Evolutionary conservation across 2,888 invertebrate species (phyloP).

Genomic region (Seira ritae): DNA sequence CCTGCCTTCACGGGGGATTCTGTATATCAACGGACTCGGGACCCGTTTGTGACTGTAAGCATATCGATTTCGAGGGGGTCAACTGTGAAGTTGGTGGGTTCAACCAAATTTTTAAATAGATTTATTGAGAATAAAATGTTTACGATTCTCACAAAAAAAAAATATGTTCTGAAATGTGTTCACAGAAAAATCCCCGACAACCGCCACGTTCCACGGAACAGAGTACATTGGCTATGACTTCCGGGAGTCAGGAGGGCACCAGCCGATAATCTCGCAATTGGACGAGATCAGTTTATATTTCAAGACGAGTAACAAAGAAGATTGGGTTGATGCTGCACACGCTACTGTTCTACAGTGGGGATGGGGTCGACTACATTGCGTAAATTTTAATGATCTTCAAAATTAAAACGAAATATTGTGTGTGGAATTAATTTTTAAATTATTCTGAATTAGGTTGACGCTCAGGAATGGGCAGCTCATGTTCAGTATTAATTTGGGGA

Average conservation of each 20-base stretch:
- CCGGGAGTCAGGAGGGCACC: constrained; percentile 86
- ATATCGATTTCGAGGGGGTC: constrained; percentile 93
- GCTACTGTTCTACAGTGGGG: constrained; percentile 93
- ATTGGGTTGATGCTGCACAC: constrained; percentile 80
- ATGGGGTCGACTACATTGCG: constrained; percentile 74
- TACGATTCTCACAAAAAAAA: no score
- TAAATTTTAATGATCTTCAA: no score
- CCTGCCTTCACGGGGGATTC: constrained; percentile 95
- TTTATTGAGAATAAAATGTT: neutral
- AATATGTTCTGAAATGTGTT: constrained; percentile 73
- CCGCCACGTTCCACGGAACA: constrained; percentile 93
- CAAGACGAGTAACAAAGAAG: constrained; percentile 87
- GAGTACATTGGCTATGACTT: constrained; percentile 95
- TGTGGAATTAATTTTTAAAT: no score
- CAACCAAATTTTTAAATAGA: no score
- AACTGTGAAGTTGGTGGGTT: constrained; percentile 93
- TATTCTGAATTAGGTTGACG: constrained; percentile 90
- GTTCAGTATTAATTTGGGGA: constrained; percentile 92
- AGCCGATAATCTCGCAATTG: constrained; percentile 92
- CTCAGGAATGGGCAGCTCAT: constrained; percentile 92
- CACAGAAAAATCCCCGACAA: constrained; percentile 93
- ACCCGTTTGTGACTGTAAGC: constrained; percentile 95
- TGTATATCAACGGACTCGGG: constrained; percentile 97
- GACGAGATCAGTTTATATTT: constrained; percentile 94
- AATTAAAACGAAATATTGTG: no score